Evolutionary conservation across 1,140 invertebrate genomes (phyloP).

Genomic region (Calephelis virginiensis): DNA sequence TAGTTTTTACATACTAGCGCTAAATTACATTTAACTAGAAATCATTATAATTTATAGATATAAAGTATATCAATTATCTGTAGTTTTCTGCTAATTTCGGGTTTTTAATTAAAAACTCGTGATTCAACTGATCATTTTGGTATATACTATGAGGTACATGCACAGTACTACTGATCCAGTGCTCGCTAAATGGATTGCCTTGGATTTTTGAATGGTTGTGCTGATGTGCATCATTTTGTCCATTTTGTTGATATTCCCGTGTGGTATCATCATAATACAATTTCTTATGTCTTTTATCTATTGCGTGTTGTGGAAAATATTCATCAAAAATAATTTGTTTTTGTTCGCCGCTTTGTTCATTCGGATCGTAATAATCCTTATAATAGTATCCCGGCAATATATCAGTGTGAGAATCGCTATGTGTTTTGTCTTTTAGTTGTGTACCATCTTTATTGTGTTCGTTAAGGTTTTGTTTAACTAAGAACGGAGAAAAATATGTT

Average conservation of each 20-base stretch:
- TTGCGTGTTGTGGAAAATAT: neutral
- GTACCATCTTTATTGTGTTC: neutral
- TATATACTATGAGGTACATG: constrained; percentile 7
- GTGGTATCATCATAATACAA: neutral
- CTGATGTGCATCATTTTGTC: neutral
- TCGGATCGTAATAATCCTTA: neutral
- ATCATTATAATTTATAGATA: neutral
- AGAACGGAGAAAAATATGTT: neutral
- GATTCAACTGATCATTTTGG: neutral
- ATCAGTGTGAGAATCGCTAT: neutral
- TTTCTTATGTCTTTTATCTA: neutral
- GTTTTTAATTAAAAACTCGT: constrained; percentile 4
- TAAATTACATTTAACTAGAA: constrained; percentile 14
- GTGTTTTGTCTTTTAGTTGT: neutral
- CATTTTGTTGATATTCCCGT: neutral
- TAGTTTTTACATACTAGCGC: neutral
- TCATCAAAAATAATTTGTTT: neutral
- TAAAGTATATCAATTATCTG: neutral
- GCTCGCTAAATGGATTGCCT: neutral
- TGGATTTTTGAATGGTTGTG: neutral
- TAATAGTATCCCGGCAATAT: neutral
- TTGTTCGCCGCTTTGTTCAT: neutral
- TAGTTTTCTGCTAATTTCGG: constrained; percentile 15
- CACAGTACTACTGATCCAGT: constrained; percentile 1
- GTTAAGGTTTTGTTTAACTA: neutral